Evolutionary conservation across 1,140 invertebrate species (phyloP).

Genomic region (Lordiphosa clarofinis): DNA sequence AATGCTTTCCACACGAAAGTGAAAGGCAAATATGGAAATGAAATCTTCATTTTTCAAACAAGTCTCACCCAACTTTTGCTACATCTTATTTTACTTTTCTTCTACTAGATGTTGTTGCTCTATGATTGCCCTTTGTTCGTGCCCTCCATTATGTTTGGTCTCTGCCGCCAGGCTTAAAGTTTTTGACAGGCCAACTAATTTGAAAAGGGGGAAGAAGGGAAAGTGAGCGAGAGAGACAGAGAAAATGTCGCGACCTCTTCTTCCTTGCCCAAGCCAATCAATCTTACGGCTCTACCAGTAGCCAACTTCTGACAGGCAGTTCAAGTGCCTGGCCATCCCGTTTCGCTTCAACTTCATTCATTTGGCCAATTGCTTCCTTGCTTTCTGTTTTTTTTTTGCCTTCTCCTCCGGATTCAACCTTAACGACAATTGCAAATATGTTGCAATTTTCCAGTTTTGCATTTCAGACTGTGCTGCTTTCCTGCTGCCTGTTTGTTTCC

Average conservation of each 20-base stretch:
- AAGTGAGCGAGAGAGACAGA: slow-evolving; percentile 9
- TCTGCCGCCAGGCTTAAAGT: slow-evolving; percentile 25
- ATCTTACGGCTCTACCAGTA: slow-evolving; percentile 24
- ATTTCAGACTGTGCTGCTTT: slow-evolving; percentile 11
- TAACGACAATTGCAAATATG: slow-evolving; percentile 73
- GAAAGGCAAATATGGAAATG: slow-evolving; percentile 5
- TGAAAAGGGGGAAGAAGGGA: slow-evolving; percentile 15
- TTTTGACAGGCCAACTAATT: slow-evolving; percentile 47
- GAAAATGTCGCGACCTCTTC: slow-evolving; percentile 28
- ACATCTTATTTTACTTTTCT: slow-evolving; percentile 3
- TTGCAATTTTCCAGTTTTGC: slow-evolving; percentile 62
- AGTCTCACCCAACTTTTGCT: slow-evolving; percentile 1
- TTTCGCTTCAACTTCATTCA: slow-evolving; percentile 70
- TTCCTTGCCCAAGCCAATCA: slow-evolving; percentile 42
- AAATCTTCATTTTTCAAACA: background rate
- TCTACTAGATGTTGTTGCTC: slow-evolving; percentile 8
- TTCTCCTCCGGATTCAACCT: slow-evolving; percentile 11
- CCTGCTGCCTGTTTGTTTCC: slow-evolving; percentile 20
- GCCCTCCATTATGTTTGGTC: slow-evolving; percentile 8
- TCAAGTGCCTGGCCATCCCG: slow-evolving; percentile 34
- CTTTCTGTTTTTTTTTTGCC: slow-evolving; percentile 6
- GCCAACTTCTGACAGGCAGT: slow-evolving; percentile 35
- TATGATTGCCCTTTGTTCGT: slow-evolving; percentile 27
- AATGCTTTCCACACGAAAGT: background rate
- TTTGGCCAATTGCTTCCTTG: slow-evolving; percentile 54